Evolutionary conservation across 2,113 vertebrate species (phyloP), one percentile per base, ranked within the genome.

Genomic region (Phocoena phocoena): DNA sequence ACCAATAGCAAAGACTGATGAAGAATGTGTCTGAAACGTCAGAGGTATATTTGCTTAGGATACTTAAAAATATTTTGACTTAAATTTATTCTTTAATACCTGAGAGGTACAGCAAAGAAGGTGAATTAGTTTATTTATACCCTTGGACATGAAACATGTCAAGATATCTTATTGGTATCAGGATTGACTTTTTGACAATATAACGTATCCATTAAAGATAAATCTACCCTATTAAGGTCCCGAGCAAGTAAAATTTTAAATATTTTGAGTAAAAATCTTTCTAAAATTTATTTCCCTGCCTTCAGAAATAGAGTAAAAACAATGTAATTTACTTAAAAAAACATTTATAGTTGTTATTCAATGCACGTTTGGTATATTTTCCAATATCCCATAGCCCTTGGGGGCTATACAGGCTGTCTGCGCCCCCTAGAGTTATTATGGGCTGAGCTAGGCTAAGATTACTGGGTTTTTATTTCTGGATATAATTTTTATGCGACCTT

Each of bases 71-170:
- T 65, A 74, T 60, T 93, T 95, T 91, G 33, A 95, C 38, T 20
- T 87, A 13, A 41, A 74, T 67, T 70, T 55, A 67, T 81, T 73
- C 95, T 96, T 83, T 31, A 95, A n/a, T 91, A 76, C 13, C 62
- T 93, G 70, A 96, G 38, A 70, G 28, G 53, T 83, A 93, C 9
- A 88, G 79, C 58, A 87, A 96, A 93, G 77, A 76, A 70, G 62
- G 20, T 63, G 58, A 77, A 88, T 70, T 63, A 11, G 5, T 55
- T 21, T 68, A 74, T 65, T 60, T 67, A 67, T 1, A 74, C 38
- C 11, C n/a, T 47, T 50, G 26, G 50, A 86, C 47, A 60, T 74
- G 71, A 79, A 89, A 84, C 31, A 65, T 44, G 44, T 28, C n/a
- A 89, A 70, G 12, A 47, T 81, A 77, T 8, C 44, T 88, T 65